phyloP scores from a whole-genome alignment of 2,113 vertebrate genomes.

The Trogon melanurus region DNA sequence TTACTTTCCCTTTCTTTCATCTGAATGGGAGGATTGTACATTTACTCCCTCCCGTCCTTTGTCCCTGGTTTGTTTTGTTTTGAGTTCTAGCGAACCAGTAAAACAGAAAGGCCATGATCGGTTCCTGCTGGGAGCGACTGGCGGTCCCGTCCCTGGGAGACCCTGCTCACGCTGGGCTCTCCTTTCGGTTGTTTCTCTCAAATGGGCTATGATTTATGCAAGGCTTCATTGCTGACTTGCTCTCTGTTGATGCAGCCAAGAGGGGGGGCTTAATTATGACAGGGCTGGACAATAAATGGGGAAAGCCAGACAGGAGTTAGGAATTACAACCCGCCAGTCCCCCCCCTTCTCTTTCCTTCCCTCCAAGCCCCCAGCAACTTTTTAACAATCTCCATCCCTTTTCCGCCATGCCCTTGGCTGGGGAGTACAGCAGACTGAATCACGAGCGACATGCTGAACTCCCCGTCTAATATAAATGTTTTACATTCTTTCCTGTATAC shows the following conservation, averaged over 20 bases:
- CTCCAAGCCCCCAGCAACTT: conserved; percentile 1
- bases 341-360: background rate
- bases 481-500: conserved; percentile 51
- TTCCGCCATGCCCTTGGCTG: conserved; percentile 32
- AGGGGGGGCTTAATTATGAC: conserved; percentile 61
- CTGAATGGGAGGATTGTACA: conserved; percentile 72
- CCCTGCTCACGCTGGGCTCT: conserved; percentile 54
- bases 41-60: conserved; percentile 60
- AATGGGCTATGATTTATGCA: conserved; percentile 67
- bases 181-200: background rate
- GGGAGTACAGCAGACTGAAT: conserved; percentile 33
- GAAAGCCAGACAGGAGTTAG: conserved; percentile 63
- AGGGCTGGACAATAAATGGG: conserved; percentile 55
- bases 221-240: conserved; percentile 60
- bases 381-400: conserved; percentile 56
- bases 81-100: conserved; percentile 62
- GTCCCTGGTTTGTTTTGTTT: conserved; percentile 69
- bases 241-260: conserved; percentile 54
- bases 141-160: conserved; percentile 54
- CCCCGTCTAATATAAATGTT: conserved; percentile 42
- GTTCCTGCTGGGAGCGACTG: conserved; percentile 65
- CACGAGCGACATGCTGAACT: conserved; percentile 51
- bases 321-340: conserved; percentile 45
- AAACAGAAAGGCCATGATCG: conserved; percentile 45
- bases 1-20: conserved; percentile 74